phyloP scores from a whole-genome alignment of 2,797 vertebrate species.

The Adelosebastes latens region DNA sequence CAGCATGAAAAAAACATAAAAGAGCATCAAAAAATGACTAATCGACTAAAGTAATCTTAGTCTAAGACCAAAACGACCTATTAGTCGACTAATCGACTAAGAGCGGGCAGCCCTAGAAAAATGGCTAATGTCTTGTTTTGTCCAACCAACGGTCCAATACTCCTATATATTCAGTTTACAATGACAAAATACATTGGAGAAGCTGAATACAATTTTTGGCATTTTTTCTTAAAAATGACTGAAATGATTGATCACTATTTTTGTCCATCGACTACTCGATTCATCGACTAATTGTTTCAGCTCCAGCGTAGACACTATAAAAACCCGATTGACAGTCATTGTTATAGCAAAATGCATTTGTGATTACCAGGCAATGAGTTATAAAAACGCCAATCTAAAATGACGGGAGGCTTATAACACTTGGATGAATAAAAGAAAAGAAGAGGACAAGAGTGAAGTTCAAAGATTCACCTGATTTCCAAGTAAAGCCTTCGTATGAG shows the following conservation, averaged over 20 bases:
- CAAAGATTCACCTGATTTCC: constrained; percentile 36
- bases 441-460: constrained; percentile 36
- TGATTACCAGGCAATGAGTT: background rate
- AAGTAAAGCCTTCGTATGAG: background rate
- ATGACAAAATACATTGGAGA: background rate
- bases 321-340: background rate
- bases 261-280: background rate
- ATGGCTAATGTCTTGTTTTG: background rate
- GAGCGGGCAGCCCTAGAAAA: background rate
- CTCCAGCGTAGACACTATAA: background rate
- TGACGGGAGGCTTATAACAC: constrained; percentile 4
- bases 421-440: constrained; percentile 11
- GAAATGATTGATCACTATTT: background rate
- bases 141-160: background rate
- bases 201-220: background rate
- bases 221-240: background rate
- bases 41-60: too few relatives aligned
- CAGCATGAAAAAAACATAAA: too few relatives aligned
- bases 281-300: background rate
- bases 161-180: background rate
- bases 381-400: background rate
- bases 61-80: too few relatives aligned
- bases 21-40: background rate
- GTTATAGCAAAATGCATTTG: background rate
- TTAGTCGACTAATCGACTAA: too few relatives aligned